These are phyloP conservation scores for Lateolabrax maculatus DNA, from an alignment of 2,797 vertebrate genomes.

Conservation along the genomic window DNA sequence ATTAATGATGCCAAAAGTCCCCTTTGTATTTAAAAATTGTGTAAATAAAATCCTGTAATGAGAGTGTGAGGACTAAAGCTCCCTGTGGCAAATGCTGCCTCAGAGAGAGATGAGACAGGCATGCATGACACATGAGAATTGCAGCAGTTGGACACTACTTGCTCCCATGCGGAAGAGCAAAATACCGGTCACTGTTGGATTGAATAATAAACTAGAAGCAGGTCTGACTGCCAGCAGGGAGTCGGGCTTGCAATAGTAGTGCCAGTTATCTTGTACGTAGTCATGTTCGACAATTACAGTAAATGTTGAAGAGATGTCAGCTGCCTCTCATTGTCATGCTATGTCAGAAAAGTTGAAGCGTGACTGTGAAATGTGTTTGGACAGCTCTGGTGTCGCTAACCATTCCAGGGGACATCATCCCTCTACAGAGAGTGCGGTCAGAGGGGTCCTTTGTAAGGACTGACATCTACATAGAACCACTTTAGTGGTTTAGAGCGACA, in stretches of 20 bases:
- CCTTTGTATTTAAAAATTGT: conserved; percentile 12
- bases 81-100: conserved; percentile 26
- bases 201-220: conserved; percentile 45
- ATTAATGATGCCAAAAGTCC: conserved; percentile 28
- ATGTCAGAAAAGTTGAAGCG: conserved; percentile 69
- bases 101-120: conserved; percentile 33
- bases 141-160: conserved; percentile 27
- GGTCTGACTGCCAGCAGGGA: conserved; percentile 27
- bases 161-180: conserved; percentile 31
- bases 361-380: conserved; percentile 75
- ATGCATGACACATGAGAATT: conserved; percentile 23
- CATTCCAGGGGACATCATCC: conserved; percentile 73
- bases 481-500: conserved; percentile 61
- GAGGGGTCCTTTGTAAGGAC: conserved; percentile 45
- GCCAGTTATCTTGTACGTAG: conserved; percentile 56
- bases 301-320: conserved; percentile 74
- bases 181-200: conserved; percentile 16
- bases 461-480: conserved; percentile 63
- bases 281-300: conserved; percentile 67
- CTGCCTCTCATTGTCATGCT: conserved; percentile 66
- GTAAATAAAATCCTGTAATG: conserved; percentile 4
- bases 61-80: conserved; percentile 15
- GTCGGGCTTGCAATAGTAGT: conserved; percentile 20
- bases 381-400: conserved; percentile 80
- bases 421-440: conserved; percentile 55